Evolutionary conservation across 2,888 invertebrate genomes (phyloP), one percentile per base, ranked within the genome.

Genomic region (Lottia scabra): DNA sequence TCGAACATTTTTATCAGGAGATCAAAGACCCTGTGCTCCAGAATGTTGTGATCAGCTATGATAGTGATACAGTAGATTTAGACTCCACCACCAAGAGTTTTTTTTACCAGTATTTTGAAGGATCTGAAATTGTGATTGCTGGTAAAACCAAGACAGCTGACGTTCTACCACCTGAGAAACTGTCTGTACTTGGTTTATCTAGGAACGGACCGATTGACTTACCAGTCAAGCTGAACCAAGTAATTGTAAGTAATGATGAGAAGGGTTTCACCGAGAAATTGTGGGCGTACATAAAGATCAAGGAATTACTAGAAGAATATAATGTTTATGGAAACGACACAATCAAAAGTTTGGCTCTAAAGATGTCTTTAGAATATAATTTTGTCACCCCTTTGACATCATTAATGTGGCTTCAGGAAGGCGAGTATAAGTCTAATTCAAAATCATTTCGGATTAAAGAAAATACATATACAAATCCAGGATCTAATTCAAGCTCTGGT

Each of bases 381-480:
- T 93, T 93, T 83, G 93, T 94, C 16, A 93, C 93, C 0, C 92
- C 93, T 5, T 90, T 94, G 67, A 93, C 93, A 5, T 93, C 93
- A 0, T 88, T 94, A 77, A 92, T 94, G 38, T 93, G 94, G 10
- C 93, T 93, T 27, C 93, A 93, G 81, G 48, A 44, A 26, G 44
- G 23, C 10, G 23, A 46, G 5, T 26, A 44, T 30, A 48, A 48
- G 10, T 56, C 23, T 1, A 12, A n/a, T 2, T 38, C 38, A 38
- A 38, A 38, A 8, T 1, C 1, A 38, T 8, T 38, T 6, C 10
- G 10, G 5, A 6, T 10, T 38, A 38, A 38, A 2, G 5, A 8
- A 10, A 38, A 38, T 2, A 10, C 10, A 38, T 10, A 38, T 6
- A 10, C 38, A 38, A 10, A 10, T 38, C 8, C 8, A 38, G 38